A percentile compares a stretch with the other conserved stretches of the same genome.
Evolutionary conservation across 2,113 vertebrate species (phyloP).

Genomic region (Pluvianellus socialis): DNA sequence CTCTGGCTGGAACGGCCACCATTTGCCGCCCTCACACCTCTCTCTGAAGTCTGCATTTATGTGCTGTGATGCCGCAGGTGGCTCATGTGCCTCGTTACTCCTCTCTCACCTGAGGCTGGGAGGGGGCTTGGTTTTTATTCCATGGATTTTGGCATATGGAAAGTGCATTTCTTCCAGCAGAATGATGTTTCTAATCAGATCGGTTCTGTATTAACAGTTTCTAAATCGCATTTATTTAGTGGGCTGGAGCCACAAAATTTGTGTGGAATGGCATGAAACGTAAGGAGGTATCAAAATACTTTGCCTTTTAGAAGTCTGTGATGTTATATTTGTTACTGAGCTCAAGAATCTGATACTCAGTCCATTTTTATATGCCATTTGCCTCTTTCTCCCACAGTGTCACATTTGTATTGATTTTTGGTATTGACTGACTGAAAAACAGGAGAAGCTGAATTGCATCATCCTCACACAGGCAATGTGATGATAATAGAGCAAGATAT

Average conservation of each 20-base stretch:
- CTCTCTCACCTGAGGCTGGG: background rate
- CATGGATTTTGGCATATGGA: background rate
- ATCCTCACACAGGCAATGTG: background rate
- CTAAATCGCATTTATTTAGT: background rate
- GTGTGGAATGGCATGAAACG: accelerated
- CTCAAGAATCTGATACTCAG: background rate
- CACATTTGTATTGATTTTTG: background rate
- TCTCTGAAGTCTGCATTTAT: accelerated
- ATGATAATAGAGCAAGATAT: background rate
- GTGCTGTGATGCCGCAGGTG: too few species aligned
- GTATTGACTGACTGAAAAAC: background rate
- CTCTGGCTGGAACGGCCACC: background rate
- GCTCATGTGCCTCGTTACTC: background rate
- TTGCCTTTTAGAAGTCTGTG: background rate
- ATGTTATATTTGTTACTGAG: background rate
- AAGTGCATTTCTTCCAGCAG: background rate
- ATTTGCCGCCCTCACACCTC: accelerated
- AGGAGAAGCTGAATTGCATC: background rate
- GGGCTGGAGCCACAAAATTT: background rate
- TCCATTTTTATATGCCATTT: background rate
- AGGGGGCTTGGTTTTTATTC: background rate
- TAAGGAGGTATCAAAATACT: background rate
- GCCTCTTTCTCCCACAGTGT: background rate
- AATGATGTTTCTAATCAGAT: background rate
- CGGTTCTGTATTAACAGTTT: background rate